Evolutionary conservation across 2,113 vertebrate genomes (phyloP), one percentile per base, ranked within the genome.

Genomic region (Tautogolabrus adspersus): DNA sequence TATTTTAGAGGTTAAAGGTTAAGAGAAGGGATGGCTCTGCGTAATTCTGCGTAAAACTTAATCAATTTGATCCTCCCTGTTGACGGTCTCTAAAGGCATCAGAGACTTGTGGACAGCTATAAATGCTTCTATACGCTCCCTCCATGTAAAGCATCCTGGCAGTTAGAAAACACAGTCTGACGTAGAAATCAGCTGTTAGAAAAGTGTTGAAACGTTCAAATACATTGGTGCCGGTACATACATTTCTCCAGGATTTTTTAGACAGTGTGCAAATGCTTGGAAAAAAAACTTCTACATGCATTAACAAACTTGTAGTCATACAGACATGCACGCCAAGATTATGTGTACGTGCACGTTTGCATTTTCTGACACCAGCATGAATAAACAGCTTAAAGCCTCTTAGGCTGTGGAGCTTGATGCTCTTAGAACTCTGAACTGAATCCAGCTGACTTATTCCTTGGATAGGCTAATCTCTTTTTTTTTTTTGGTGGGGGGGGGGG

Each of bases 381-480:
- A 34, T 62, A 21, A 21, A 10, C 44, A 59, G 34, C 47, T 75
- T 59, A 72, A 79, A 66, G 54, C 74, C 26, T 67, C 71, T 72
- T 46, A 68, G 30, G 10, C 57, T 56, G 44, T 22, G 38, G 12
- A 63, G 46, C 71, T 40, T 38, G 46, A 75, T 37, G 60, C 56
- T 75, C 70, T 66, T 10, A 78, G 75, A 74, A 71, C 74, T 26
- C 61, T 59, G 66, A 71, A 51, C 56, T 71, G 37, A 71, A 72
- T 80, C 71, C 42, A 63, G 51, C 47, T 74, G 44, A 40, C 51
- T 74, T 22, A 56, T 62, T 77, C 19, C 37, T 78, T 58, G 34
- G 75, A 72, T 26, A 38, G 77, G n/a, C 44, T 68, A 51, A 26
- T 60, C 55, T 81, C 54, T 77, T 74, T 81, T 81, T 77, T 23